A percentile compares a stretch with the other conserved stretches of the same genome.
These are phyloP conservation scores for Cavia porcellus DNA, from an alignment of 2,113 vertebrate genomes.

Conservation along the genomic window DNA sequence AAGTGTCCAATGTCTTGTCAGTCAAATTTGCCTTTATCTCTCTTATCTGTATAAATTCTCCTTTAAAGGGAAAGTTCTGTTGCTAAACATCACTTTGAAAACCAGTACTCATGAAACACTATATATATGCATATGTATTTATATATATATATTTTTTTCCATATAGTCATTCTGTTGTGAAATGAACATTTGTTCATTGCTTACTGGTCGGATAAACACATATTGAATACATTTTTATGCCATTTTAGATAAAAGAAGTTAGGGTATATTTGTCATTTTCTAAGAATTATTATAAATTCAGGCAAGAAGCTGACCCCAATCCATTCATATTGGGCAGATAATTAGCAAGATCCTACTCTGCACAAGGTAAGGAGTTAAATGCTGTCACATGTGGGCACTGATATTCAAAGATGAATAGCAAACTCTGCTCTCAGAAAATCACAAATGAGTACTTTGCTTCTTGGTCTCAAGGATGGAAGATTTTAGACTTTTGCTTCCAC, in stretches of 20 bases:
- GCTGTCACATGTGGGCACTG: background rate
- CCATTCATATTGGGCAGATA: conserved; percentile 20
- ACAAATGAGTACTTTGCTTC: conserved; percentile 35
- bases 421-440: conserved; percentile 50
- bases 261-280: background rate
- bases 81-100: conserved; percentile 14
- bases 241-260: background rate
- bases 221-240: background rate
- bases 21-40: background rate
- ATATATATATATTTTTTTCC: background rate
- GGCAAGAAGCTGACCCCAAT: background rate
- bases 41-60: background rate
- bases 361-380: background rate
- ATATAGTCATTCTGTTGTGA: conserved; percentile 19
- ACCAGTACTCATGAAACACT: background rate
- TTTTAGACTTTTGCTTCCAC: conserved; percentile 14
- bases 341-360: background rate
- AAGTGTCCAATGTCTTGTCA: background rate
- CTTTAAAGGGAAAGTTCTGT: background rate
- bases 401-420: background rate
- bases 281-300: background rate
- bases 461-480: conserved; percentile 14
- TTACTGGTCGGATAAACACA: background rate
- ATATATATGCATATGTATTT: background rate
- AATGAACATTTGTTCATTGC: background rate